Evolutionary conservation across 2,113 vertebrate genomes (phyloP), one percentile per base, ranked within the genome.

Genomic region (Acinonyx jubatus): DNA sequence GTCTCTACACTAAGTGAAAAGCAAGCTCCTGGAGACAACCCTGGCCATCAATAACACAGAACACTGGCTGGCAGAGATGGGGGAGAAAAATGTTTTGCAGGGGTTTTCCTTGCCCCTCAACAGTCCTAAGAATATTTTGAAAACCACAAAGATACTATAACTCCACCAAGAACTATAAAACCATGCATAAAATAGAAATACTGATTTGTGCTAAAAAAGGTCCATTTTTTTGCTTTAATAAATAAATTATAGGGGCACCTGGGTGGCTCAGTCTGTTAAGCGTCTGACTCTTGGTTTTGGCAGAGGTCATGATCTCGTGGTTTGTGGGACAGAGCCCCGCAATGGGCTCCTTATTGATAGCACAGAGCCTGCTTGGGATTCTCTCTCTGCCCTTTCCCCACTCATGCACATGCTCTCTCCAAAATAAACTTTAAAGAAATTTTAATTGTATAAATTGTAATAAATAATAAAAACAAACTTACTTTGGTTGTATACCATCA

Each of bases 401-500:
- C 57, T 57, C 57, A 23, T 57, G 57, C 7, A 57, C 57, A 23
- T 23, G 21, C 19, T 57, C 21, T 57, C 57, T 57, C 57, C 57
- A 61, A 61, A 61, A 61, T 61, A 61, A 23, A 61, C 8, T 23
- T 23, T 25, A 45, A 45, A 45, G 45, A 45, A 45, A 45, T 45
- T 45, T 61, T 61, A 61, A 23, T 61, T 61, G 21, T 61, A 80
- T 61, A 73, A 61, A 23, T 25, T 61, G 21, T 61, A 80, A 25
- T 61, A 73, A 50, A 48, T 93, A 79, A 25, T n/a, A 10, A 89
- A 95, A 95, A 36, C 25, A 95, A 96, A 99, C 99, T 99, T 98
- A 99, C 99, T 99, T 99, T 97, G 99, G 99, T 96, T 99, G 99
- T 98, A 99, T 99, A 98, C 99, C 99, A 98, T 99, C 99, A 98